These are phyloP conservation scores for Metellina segmentata DNA, from an alignment of 2,888 invertebrate genomes.

Conservation along the genomic window DNA sequence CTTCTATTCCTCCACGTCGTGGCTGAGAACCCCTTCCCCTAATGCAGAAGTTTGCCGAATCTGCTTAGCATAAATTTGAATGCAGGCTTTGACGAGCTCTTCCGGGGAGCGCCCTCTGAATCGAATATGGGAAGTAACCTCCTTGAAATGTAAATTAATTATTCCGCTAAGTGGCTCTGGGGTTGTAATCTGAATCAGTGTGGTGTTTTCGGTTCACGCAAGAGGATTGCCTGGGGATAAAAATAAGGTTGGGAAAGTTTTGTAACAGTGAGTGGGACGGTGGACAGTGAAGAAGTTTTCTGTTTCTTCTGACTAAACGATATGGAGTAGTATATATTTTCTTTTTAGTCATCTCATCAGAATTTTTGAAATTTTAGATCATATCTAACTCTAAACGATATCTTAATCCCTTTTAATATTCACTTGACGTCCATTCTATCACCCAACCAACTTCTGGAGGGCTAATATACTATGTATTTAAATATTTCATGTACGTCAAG, in stretches of 20 bases:
- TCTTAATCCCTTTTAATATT: no score
- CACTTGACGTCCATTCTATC: no score
- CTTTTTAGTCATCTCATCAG: no score
- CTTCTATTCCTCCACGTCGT: no score
- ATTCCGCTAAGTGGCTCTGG: constrained; percentile 33
- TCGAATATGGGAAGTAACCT: constrained; percentile 25
- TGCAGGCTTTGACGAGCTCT: neutral
- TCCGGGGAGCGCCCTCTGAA: neutral
- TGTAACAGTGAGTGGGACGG: neutral
- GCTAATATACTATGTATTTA: no score
- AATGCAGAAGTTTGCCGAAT: neutral
- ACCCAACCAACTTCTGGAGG: no score
- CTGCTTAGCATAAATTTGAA: neutral
- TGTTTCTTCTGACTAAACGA: neutral
- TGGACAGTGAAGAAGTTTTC: neutral
- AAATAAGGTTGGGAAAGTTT: neutral
- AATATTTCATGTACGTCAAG: no score
- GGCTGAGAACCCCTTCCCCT: neutral
- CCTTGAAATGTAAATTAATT: constrained; percentile 63
- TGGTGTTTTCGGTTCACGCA: neutral
- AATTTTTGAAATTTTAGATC: no score
- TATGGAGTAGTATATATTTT: no score
- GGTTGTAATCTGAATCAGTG: constrained; percentile 16
- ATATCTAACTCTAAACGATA: no score
- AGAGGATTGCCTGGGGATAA: no score